Percentiles rank a stretch among this genome's conserved stretches.
Evolutionary conservation across 2,888 invertebrate species (phyloP).

Genomic region (Ashinkailepas kermadecensis): DNA sequence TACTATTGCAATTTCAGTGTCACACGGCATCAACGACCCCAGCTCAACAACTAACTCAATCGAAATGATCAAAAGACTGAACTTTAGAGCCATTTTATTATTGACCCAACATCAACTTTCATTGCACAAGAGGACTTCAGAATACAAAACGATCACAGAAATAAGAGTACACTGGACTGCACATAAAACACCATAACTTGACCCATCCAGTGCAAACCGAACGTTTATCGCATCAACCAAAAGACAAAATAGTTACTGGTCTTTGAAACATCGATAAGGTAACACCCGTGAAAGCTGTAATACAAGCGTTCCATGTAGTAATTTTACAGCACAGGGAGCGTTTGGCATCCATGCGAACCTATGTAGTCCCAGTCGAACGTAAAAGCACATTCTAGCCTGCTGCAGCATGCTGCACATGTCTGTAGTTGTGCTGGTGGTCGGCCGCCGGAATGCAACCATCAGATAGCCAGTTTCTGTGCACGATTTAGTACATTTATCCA

Average conservation of each 20-base stretch:
- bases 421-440: neutral
- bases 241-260: neutral
- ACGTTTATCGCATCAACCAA: neutral
- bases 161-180: neutral
- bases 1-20: too few species aligned
- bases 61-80: too few species aligned
- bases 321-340: neutral
- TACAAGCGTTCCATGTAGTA: neutral
- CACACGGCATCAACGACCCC: too few species aligned
- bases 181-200: neutral
- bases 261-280: neutral
- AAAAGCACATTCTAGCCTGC: neutral
- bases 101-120: neutral
- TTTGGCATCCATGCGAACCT: neutral
- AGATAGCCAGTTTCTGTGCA: neutral
- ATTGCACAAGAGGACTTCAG: neutral
- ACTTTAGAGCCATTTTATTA: constrained; percentile 34
- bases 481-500: neutral
- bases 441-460: neutral
- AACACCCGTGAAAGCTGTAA: neutral
- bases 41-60: too few species aligned
- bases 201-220: neutral
- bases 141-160: neutral
- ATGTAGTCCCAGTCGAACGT: neutral
- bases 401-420: neutral